phyloP scores from a whole-genome alignment of 2,888 invertebrate genomes.

The Notodonta ziczac region DNA sequence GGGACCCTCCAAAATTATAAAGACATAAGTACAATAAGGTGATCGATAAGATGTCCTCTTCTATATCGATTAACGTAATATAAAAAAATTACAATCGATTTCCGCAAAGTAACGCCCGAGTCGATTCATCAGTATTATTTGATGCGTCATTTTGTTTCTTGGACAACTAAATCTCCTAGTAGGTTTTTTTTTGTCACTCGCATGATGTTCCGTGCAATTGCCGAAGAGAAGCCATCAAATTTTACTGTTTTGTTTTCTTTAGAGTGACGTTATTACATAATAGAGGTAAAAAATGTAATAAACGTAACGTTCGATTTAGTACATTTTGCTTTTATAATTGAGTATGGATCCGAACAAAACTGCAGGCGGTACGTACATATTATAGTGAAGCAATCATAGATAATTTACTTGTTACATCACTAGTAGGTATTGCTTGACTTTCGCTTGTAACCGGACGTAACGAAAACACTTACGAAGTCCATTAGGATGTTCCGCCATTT shows the following conservation, averaged over 20 bases:
- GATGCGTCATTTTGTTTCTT: no score
- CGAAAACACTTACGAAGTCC: neutral
- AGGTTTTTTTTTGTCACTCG: neutral
- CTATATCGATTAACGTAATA: no score
- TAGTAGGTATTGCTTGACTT: slow-evolving; percentile 15
- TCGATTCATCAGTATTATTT: no score
- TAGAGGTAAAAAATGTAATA: neutral
- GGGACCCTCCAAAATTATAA: no score
- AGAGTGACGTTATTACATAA: neutral
- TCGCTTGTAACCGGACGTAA: slow-evolving; percentile 9
- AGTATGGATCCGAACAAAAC: neutral
- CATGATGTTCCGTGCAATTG: neutral
- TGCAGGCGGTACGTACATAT: neutral
- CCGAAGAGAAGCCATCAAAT: neutral
- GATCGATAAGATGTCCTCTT: no score
- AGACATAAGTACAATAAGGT: no score
- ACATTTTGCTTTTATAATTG: slow-evolving; percentile 5
- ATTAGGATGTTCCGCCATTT: no score
- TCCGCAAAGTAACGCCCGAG: no score
- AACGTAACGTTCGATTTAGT: neutral
- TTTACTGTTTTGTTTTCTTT: neutral
- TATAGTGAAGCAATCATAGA: neutral
- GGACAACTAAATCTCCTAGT: no score
- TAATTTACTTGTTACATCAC: slow-evolving; percentile 1
- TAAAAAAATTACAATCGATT: no score